Evolutionary conservation across 2,113 vertebrate species (phyloP).

Genomic region (Hoplias malabaricus): DNA sequence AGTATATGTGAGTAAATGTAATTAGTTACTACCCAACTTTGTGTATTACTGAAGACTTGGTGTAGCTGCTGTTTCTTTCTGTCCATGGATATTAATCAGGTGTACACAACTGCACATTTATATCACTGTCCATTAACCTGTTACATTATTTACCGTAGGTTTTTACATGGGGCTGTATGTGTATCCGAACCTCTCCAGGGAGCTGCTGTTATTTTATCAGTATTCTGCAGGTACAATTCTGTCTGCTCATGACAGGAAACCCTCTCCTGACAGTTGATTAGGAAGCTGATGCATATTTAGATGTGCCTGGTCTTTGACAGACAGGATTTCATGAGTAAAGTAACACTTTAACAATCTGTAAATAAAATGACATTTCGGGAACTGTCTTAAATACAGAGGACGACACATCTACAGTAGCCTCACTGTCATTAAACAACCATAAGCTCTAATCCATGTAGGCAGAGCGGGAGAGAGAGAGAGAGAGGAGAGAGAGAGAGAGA

Average conservation of each 20-base stretch:
- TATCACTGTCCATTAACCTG: not conserved
- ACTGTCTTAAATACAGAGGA: not conserved
- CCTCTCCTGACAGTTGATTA: not conserved
- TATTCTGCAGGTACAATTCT: slow-evolving; percentile 7
- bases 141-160: not conserved
- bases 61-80: not conserved
- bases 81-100: not conserved
- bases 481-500: not conserved
- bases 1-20: too few species aligned
- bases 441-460: not conserved
- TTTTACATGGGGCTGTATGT: not conserved
- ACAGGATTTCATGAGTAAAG: slow-evolving; percentile 14
- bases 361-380: too few species aligned
- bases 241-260: not conserved
- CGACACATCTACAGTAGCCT: not conserved
- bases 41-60: not conserved
- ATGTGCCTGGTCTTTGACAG: not conserved
- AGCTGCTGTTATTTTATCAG: slow-evolving; percentile 1
- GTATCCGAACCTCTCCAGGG: not conserved
- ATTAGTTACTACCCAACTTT: too few species aligned
- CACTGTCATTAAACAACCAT: not conserved
- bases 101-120: not conserved
- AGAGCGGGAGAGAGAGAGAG: not conserved
- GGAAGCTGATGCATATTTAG: slow-evolving; percentile 15
- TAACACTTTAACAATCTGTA: too few species aligned